phyloP scores from a whole-genome alignment of 2,797 vertebrate species.

The Monodelphis domestica region DNA sequence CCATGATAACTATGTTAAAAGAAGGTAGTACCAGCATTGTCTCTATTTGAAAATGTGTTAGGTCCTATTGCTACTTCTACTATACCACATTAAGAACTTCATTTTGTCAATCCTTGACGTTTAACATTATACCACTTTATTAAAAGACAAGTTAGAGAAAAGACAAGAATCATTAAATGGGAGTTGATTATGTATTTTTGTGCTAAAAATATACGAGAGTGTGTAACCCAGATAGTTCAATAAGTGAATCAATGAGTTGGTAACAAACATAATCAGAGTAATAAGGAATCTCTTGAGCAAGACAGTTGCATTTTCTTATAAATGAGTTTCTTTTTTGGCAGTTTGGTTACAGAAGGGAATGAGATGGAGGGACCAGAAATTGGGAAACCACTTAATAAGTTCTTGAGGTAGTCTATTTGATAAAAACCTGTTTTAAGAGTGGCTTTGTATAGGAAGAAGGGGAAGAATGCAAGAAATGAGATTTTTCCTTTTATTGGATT shows the following conservation, averaged over 20 bases:
- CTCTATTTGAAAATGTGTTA: not conserved
- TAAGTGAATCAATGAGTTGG: not conserved
- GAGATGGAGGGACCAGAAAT: too few relatives aligned
- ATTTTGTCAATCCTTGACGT: not conserved
- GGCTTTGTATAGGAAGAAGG: too few relatives aligned
- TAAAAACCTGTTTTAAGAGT: too few relatives aligned
- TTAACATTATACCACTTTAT: not conserved
- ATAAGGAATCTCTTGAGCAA: not conserved
- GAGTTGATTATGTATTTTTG: not conserved
- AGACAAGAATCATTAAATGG: not conserved
- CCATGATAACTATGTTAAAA: not conserved
- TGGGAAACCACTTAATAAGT: too few relatives aligned
- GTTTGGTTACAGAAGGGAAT: too few relatives aligned
- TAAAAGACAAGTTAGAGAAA: not conserved
- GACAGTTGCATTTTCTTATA: not conserved
- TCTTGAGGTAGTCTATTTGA: too few relatives aligned
- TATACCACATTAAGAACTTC: too few relatives aligned
- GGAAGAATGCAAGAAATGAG: too few relatives aligned
- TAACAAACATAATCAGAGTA: not conserved
- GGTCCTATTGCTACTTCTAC: too few relatives aligned
- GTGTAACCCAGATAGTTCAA: not conserved
- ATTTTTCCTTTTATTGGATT: too few relatives aligned
- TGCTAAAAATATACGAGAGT: not conserved
- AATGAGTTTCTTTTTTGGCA: too few relatives aligned
- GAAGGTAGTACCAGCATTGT: not conserved